phyloP scores from a whole-genome alignment of 2,888 invertebrate genomes.

The Auanema sp. region DNA sequence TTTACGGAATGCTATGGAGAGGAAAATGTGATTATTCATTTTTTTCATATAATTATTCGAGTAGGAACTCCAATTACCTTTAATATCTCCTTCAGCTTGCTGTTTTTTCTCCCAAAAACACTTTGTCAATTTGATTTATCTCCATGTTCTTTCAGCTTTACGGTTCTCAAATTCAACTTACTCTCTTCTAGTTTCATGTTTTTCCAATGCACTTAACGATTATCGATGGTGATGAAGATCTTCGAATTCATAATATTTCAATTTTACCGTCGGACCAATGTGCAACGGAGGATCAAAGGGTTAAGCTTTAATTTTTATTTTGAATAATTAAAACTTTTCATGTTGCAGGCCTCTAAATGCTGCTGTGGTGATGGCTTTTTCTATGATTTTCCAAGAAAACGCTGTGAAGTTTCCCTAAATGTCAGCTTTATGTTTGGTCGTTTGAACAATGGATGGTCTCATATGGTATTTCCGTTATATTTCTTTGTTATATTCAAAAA shows the following conservation, averaged over 20 bases:
- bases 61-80: too few relatives aligned
- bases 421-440: constrained; percentile 63
- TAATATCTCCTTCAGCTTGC: too few relatives aligned
- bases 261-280: constrained; percentile 64
- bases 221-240: constrained; percentile 60
- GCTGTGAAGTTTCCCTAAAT: constrained; percentile 59
- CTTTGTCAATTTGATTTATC: too few relatives aligned
- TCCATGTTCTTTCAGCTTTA: too few relatives aligned
- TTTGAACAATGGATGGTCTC: constrained; percentile 61
- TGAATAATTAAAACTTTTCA: background rate
- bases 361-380: constrained; percentile 63
- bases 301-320: constrained; percentile 14
- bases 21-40: too few relatives aligned
- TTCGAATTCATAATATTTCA: constrained; percentile 61
- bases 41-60: too few relatives aligned
- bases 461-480: constrained; percentile 36
- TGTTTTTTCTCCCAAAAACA: too few relatives aligned
- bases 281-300: constrained; percentile 62
- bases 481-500: background rate
- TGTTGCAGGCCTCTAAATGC: constrained; percentile 58
- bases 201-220: constrained; percentile 52
- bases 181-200: too few relatives aligned
- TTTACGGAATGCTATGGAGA: too few relatives aligned
- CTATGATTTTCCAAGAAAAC: constrained; percentile 58
- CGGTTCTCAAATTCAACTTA: too few relatives aligned